These are phyloP conservation scores for Sebastes matsubarae DNA, from an alignment of 2,797 vertebrate genomes.

Conservation along the genomic window DNA sequence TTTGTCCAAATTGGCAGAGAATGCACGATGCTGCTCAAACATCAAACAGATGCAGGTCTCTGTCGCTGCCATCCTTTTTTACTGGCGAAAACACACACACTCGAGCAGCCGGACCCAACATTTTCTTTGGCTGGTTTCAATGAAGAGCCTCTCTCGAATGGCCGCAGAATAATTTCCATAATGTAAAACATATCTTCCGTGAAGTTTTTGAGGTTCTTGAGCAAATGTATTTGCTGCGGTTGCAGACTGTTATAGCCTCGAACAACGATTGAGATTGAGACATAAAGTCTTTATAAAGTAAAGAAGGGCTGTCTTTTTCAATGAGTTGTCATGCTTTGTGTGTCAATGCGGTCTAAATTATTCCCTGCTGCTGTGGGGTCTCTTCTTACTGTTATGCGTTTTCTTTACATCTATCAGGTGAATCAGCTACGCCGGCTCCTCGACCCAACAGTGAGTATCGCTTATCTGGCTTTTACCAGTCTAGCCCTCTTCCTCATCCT, in stretches of 20 bases:
- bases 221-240: conserved; percentile 64
- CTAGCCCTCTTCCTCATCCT: conserved; percentile 11
- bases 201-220: conserved; percentile 55
- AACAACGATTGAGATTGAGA: conserved; percentile 34
- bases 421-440: conserved; percentile 60
- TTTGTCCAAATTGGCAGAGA: conserved; percentile 60
- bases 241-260: conserved; percentile 37
- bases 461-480: conserved; percentile 13
- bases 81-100: conserved; percentile 43
- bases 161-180: conserved; percentile 59
- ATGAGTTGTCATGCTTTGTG: conserved; percentile 35
- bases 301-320: conserved; percentile 32
- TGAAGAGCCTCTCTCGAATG: conserved; percentile 56
- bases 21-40: conserved; percentile 49
- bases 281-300: conserved; percentile 37
- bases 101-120: conserved; percentile 25
- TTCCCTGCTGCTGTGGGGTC: conserved; percentile 21
- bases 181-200: conserved; percentile 69
- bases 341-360: conserved; percentile 6
- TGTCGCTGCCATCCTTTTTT: conserved; percentile 46
- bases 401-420: conserved; percentile 69
- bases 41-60: conserved; percentile 69
- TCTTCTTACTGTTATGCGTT: conserved; percentile 44
- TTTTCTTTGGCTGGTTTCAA: conserved; percentile 62
- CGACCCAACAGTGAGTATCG: conserved; percentile 70